A percentile compares a stretch with the other conserved stretches of the same genome.
Conservation (phyloP, 2,888 invertebrate species). For the Drosophila aldrichi region DNA sequence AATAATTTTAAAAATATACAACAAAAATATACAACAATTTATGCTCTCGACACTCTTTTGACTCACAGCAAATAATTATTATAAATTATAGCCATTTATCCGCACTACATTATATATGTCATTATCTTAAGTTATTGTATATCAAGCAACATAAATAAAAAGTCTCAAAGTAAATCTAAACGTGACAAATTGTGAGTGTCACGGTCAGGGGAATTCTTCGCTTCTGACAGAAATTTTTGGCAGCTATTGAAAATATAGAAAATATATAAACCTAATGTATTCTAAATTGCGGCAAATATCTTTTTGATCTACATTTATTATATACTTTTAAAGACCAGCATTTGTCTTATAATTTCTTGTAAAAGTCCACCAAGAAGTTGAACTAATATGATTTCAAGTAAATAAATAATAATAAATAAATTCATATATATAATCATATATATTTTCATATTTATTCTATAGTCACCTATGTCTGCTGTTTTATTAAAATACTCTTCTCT, state of each 20-base stretch:
- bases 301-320: too few species aligned
- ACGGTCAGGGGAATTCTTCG: not conserved
- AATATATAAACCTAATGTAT: not conserved
- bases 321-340: too few species aligned
- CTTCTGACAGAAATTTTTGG: not conserved
- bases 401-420: too few species aligned
- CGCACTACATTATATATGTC: not conserved
- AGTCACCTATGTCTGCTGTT: not conserved
- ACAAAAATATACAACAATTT: too few species aligned
- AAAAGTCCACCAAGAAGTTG: too few species aligned
- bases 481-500: not conserved
- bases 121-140: not conserved
- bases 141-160: not conserved
- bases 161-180: not conserved
- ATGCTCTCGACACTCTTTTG: too few species aligned
- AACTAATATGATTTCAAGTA: too few species aligned
- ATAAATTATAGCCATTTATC: not conserved
- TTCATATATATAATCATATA: not conserved
- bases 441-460: not conserved
- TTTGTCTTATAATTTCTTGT: too few species aligned
- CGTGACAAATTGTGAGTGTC: slow-evolving; percentile 3
- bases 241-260: not conserved
- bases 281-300: too few species aligned
- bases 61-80: too few species aligned
- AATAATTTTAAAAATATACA: too few species aligned